Evolutionary conservation across 2,888 invertebrate genomes (phyloP), one percentile per base, ranked within the genome.

Genomic region (Caenorhabditis doughertyi): DNA sequence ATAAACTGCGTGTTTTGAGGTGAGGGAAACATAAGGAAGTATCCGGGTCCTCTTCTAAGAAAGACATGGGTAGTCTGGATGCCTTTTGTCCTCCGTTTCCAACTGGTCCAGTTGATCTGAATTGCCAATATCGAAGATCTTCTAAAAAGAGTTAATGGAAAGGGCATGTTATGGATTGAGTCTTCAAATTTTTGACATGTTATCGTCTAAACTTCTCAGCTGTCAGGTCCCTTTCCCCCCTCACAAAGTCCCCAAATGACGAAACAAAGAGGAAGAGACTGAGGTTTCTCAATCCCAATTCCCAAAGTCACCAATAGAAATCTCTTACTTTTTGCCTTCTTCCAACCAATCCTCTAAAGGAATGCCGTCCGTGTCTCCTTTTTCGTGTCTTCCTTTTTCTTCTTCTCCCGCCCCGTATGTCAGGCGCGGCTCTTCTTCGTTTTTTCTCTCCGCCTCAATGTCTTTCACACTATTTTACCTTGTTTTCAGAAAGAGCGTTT

Each of bases 361-460:
- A 76, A 76, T 76, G 76, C 65, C 64, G 73, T 73, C 73, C 73
- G 42, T 64, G 72, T 53, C 72, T 71, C 58, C 71, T 72, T 60
- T 56, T 58, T 16, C n/a, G 44, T 47, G 44, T 47, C 44, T 47
- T 47, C 44, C 44, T 47, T 39, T 39, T 23, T 27, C 25, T 18
- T 39, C 13, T 58, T 44, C 29, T 64, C n/a, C 64, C 49, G 32
- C 65, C 25, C 65, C 70, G 55, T 71, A 58, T 60, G 71, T 71
- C 71, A 70, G 56, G 60, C 29, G 51, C 25, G 35, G 62, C 55
- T 53, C 51, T 53, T 55, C 72, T 62, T 62, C 47, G n/a, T 53
- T 25, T 62, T 53, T 60, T 60, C 47, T 51, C 58, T 35, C 35
- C 49, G 53, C 29, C 18, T 53, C 68, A 2, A 18, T 11, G 39